phyloP scores from a whole-genome alignment of 1,140 invertebrate species.

The Hetaerina americana region DNA sequence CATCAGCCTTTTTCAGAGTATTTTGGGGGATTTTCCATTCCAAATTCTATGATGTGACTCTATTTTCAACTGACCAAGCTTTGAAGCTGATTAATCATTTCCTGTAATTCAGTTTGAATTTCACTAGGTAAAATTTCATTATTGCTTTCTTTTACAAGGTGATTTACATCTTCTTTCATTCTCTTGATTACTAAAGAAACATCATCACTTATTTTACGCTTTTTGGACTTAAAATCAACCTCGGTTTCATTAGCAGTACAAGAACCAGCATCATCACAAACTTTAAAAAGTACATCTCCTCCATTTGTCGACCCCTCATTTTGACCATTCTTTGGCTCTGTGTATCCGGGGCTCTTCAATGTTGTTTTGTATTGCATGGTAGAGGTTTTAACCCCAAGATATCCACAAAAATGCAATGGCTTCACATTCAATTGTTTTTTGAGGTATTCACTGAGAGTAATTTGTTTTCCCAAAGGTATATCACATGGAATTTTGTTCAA shows the following conservation, averaged over 20 bases:
- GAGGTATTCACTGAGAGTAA: background rate
- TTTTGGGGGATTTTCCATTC: too few species aligned
- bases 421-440: background rate
- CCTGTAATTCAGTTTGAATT: background rate
- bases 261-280: background rate
- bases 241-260: background rate
- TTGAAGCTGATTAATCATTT: too few species aligned
- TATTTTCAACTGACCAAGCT: too few species aligned
- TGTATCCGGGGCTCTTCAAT: background rate
- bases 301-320: too few species aligned
- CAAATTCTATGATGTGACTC: too few species aligned
- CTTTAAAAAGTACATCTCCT: too few species aligned
- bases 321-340: too few species aligned
- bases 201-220: background rate
- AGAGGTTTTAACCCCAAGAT: background rate
- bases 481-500: background rate
- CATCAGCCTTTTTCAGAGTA: too few species aligned
- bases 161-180: background rate
- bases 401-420: background rate
- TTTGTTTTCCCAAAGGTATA: background rate
- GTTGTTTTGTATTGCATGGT: background rate
- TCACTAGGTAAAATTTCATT: background rate
- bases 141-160: background rate
- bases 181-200: background rate
- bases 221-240: background rate